phyloP scores from a whole-genome alignment of 1,140 invertebrate species.

The Mactra quadrangularis region DNA sequence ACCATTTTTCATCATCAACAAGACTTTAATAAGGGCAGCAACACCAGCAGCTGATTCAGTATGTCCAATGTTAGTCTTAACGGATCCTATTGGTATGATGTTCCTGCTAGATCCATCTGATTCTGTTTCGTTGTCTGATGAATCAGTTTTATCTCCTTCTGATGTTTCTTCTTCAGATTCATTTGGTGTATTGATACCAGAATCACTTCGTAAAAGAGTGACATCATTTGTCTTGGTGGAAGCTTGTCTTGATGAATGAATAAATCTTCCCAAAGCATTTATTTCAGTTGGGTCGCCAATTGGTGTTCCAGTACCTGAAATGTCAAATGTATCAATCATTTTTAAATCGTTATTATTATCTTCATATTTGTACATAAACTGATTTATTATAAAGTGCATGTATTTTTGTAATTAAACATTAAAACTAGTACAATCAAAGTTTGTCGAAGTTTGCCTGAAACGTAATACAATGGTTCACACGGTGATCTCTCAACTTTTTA shows the following conservation, averaged over 20 bases:
- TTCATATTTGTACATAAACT: too few relatives aligned
- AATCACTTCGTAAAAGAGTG: too few relatives aligned
- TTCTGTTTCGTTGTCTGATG: not conserved
- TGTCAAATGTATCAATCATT: too few relatives aligned
- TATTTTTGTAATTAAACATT: too few relatives aligned
- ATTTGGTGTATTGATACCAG: too few relatives aligned
- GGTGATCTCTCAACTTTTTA: too few relatives aligned
- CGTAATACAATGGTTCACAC: too few relatives aligned
- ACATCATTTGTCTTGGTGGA: not conserved
- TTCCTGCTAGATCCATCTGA: not conserved
- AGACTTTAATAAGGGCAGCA: constrained; percentile 92
- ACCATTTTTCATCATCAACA: constrained; percentile 76
- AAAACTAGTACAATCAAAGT: too few relatives aligned
- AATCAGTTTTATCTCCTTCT: not conserved
- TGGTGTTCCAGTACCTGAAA: constrained; percentile 92
- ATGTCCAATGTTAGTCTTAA: constrained; percentile 78
- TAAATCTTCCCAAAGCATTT: constrained; percentile 54
- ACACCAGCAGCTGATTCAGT: constrained; percentile 95
- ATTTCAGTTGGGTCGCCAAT: constrained; percentile 97
- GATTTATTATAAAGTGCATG: too few relatives aligned
- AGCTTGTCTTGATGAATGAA: too few relatives aligned
- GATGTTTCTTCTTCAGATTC: not conserved
- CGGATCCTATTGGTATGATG: constrained; percentile 70
- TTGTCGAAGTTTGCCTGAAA: too few relatives aligned
- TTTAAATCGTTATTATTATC: too few relatives aligned